These are phyloP conservation scores for Cephalopachus bancanus DNA, from an alignment of 2,797 vertebrate species.

Conservation along the genomic window DNA sequence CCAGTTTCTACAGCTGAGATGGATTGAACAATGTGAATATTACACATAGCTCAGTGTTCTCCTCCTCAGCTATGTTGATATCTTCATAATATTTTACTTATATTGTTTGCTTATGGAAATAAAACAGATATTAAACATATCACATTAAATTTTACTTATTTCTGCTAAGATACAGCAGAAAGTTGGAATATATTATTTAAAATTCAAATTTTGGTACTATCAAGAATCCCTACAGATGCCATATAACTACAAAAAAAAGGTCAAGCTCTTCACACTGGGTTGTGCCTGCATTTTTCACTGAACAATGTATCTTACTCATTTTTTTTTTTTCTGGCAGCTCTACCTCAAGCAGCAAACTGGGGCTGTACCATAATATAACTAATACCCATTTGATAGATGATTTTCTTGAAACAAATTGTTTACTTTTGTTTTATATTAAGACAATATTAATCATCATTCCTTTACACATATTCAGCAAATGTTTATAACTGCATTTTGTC, in stretches of 20 bases:
- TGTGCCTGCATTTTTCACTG: neutral
- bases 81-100: neutral
- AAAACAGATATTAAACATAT: neutral
- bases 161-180: neutral
- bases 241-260: neutral
- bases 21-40: neutral
- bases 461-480: neutral
- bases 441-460: neutral
- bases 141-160: neutral
- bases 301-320: constrained; percentile 6
- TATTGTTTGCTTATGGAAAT: neutral
- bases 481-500: neutral
- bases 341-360: neutral
- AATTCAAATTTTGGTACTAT: neutral
- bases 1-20: neutral
- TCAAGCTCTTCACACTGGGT: neutral
- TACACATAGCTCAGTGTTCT: neutral
- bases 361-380: neutral
- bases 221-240: neutral
- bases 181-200: neutral
- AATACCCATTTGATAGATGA: neutral
- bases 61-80: neutral
- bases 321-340: neutral
- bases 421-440: neutral
- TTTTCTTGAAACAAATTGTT: neutral